Evolutionary conservation across 2,888 invertebrate species (phyloP).

Genomic region (Agonopterix arenella): DNA sequence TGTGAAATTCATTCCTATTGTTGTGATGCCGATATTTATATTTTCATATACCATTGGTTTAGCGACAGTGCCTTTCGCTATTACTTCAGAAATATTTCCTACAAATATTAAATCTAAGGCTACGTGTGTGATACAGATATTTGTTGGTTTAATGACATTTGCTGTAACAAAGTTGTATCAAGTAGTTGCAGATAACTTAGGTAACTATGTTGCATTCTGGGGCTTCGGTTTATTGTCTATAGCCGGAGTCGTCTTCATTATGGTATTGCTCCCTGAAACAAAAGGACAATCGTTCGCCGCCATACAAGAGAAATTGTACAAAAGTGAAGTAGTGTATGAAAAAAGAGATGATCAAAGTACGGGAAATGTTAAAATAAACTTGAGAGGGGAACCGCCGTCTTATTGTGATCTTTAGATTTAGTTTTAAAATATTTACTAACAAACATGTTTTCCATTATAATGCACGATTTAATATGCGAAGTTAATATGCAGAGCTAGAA

Average conservation of each 20-base stretch:
- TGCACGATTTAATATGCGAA: background rate
- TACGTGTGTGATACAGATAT: constrained; percentile 78
- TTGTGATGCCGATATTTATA: constrained; percentile 78
- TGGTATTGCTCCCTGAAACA: constrained; percentile 74
- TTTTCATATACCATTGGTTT: constrained; percentile 79
- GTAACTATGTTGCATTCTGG: constrained; percentile 74
- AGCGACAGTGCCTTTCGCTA: constrained; percentile 79
- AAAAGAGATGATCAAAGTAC: constrained; percentile 43
- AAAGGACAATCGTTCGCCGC: constrained; percentile 78
- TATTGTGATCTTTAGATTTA: constrained; percentile 3
- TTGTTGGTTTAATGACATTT: constrained; percentile 77
- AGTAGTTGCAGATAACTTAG: constrained; percentile 68
- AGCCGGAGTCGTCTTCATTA: constrained; percentile 71
- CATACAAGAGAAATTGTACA: constrained; percentile 70
- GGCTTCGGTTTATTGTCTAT: constrained; percentile 68
- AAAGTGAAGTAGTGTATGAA: constrained; percentile 49
- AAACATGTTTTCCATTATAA: background rate
- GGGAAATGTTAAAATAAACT: constrained; percentile 49
- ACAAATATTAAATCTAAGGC: constrained; percentile 79
- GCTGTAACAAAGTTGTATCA: constrained; percentile 77
- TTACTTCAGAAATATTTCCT: constrained; percentile 80
- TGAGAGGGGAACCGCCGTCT: constrained; percentile 15
- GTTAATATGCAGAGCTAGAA: too few relatives aligned
- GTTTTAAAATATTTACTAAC: background rate
- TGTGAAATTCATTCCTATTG: constrained; percentile 74